Percentiles rank a stretch among this genome's conserved stretches.
Conservation (phyloP, 2,888 invertebrate genomes). For the Cosmopolites sordidus region DNA sequence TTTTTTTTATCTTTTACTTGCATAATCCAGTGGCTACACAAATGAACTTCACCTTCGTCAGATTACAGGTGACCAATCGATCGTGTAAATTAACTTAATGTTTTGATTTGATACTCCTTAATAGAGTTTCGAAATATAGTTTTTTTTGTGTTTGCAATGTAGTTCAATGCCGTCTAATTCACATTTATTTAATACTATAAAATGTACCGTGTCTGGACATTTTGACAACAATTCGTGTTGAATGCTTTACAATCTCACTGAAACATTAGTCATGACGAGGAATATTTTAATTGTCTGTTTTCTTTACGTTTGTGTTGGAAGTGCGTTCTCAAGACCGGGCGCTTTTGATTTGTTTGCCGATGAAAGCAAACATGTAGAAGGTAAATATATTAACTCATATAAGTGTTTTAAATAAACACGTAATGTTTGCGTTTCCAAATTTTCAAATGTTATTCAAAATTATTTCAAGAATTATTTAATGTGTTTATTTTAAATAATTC, state of each 20-base stretch:
- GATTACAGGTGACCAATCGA: neutral
- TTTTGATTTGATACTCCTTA: neutral
- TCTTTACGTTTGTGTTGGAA: neutral
- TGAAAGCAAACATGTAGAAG: slow-evolving; percentile 11
- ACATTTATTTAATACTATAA: slow-evolving; percentile 8
- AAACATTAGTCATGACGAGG: too few species aligned
- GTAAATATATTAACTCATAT: too few species aligned
- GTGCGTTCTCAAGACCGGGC: slow-evolving; percentile 5
- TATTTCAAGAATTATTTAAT: too few species aligned
- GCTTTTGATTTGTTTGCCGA: slow-evolving; percentile 16
- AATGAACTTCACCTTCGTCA: neutral
- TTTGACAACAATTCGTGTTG: neutral
- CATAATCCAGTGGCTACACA: neutral
- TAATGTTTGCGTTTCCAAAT: too few species aligned
- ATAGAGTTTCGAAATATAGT: neutral
- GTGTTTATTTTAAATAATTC: too few species aligned
- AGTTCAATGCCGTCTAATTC: slow-evolving; percentile 19
- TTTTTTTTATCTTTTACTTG: too few species aligned
- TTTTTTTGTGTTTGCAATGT: slow-evolving; percentile 2
- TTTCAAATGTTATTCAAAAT: too few species aligned
- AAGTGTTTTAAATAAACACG: too few species aligned
- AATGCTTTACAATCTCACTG: too few species aligned
- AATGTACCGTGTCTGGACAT: slow-evolving; percentile 3
- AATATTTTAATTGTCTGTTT: neutral
- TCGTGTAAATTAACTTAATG: neutral